Evolutionary conservation across 1,140 invertebrate genomes (phyloP), one percentile per base, ranked within the genome.

Genomic region (Sycobia sp.): DNA sequence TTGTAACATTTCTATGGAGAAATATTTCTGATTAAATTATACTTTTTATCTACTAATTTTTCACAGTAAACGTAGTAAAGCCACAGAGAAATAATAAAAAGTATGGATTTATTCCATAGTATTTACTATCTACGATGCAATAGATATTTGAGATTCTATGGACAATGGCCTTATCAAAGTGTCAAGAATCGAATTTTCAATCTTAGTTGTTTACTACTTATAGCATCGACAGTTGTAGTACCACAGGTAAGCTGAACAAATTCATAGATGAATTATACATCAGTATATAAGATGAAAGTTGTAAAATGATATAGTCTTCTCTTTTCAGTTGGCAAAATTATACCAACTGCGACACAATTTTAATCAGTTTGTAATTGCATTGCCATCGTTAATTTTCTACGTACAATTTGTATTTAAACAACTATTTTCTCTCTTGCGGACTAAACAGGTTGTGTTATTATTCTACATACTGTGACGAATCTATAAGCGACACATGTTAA

Each of bases 111-210:
- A 41, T 39, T 49, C 9, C 20, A 56, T 1, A 62, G 23, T 14
- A n/a, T 36, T 11, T 56, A 50, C 14, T 49, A 56, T 27, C 20
- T 32, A n/a, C 44, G 51, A 0, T 49, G 34, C 9, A 56, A 62
- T 3, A 55, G 9, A n/a, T 62, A 38, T 55, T 55, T 62, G 20
- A 47, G 34, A n/a, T 47, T 55, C 39, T 55, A 11, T n/a, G 59
- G 50, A 10, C 43, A 36, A 3, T 62, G 41, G 50, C 50, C 50
- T 1, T 46, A 46, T 16, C 50, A 62, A 47, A 46, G 18, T 16
- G 13, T 5, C 5, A 53, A 16, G 22, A 47, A 20, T 16, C 27
- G 22, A 38, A 20, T 54, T 38, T 9, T 53, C 4, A 54, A 54
- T 43, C 16, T 14, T 7, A 50, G 3, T 11, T 34, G 20, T n/a